Base-by-base conservation (phyloP, 2,113 vertebrate genomes). In the Rhineura floridana region DNA sequence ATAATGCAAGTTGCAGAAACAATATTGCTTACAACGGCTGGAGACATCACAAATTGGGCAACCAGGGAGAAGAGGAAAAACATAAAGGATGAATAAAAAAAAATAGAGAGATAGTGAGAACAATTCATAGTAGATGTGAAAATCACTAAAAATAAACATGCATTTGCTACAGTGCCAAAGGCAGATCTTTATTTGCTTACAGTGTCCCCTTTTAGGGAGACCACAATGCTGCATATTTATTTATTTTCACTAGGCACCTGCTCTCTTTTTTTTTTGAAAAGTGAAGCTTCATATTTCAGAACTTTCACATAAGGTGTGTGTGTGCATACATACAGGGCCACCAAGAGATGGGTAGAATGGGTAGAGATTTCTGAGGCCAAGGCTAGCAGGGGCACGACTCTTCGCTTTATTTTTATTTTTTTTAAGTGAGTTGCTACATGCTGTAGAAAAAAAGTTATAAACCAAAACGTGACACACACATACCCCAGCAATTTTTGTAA, bases 201-300 rank as follows among this genome's bases (percentile, higher is more conserved):
- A 91, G 11, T 25, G 73, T 48, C n/a, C 42, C 83, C 28, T n/a
- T 52, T 90, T 83, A 82, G 67, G 46, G 59, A 84, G 83, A 81
- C 7, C 15, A 13, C 1, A 33, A 42, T 78, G 48, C 52, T 12
- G 9, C 70, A 88, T 73, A 70, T 79, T 46, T 72, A 90, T 88
- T 88, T 94, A 62, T 81, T 94, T 95, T 92, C 80, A 50, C 23
- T 28, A 95, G 36, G n/a, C 50, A 42, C 9, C 7, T 86, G 12
- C 9, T 59, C 15, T 13, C 15, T 21, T 59, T 59, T 59, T 19
- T 85, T 85, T 50, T 5, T 21, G 69, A 7, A 85, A 92, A 90
- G 11, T 12, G 28, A 82, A 82, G 39, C 3, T 23, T 89, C 21
- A 46, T 50, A 87, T 86, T 91, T 83, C 85, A 69, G 42, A 88